Percentiles rank a stretch among this genome's conserved stretches.
Conservation (phyloP, 2,888 invertebrate genomes). For the Tinea pellionella region DNA sequence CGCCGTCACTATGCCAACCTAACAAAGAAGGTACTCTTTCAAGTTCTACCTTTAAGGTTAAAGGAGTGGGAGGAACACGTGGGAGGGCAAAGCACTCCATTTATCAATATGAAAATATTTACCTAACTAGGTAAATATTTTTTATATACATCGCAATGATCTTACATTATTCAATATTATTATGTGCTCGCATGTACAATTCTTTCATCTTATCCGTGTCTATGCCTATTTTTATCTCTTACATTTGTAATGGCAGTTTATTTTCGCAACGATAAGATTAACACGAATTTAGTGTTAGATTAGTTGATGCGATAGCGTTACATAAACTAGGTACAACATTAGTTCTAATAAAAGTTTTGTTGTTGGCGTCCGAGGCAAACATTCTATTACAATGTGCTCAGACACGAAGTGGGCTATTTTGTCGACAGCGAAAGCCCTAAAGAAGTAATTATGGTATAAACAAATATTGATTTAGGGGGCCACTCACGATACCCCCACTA, state of each 20-base stretch:
- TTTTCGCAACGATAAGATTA: background rate
- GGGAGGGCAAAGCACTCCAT: too few species aligned
- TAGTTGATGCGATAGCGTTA: background rate
- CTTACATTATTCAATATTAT: too few species aligned
- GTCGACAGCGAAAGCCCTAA: constrained; percentile 4
- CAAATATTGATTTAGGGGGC: constrained; percentile 11
- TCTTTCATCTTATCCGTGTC: background rate
- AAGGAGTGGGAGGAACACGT: too few species aligned
- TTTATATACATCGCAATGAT: background rate
- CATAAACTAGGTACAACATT: background rate
- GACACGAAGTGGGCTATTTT: constrained; percentile 6
- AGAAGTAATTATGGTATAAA: constrained; percentile 13
- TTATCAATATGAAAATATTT: background rate
- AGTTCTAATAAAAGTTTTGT: constrained; percentile 11
- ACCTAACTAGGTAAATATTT: background rate
- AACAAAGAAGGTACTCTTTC: too few species aligned
- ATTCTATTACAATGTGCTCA: constrained; percentile 8
- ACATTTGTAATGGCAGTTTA: background rate
- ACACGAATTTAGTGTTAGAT: background rate
- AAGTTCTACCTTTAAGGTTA: too few species aligned
- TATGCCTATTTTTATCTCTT: background rate
- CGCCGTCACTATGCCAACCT: too few species aligned
- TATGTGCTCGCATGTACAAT: too few species aligned
- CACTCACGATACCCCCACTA: background rate
- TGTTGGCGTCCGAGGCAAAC: background rate